Evolutionary conservation across 2,888 invertebrate species (phyloP), one percentile per base, ranked within the genome.

Genomic region (Cyaniris semiargus): DNA sequence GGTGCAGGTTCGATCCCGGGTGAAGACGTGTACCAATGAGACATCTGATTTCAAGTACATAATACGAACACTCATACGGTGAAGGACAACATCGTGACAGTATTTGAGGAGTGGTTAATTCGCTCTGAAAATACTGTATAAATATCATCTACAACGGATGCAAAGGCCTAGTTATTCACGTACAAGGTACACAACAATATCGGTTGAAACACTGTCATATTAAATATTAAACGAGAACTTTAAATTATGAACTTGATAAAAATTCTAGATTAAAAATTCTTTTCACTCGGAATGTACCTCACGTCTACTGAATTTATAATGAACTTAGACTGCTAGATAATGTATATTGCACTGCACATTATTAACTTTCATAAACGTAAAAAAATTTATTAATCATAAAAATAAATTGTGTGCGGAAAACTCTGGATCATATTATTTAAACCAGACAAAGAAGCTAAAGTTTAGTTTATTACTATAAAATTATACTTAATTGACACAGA

Each of bases 241-340:
- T 53, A 72, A 72, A 53, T 74, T 74, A 74, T 48, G 18, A 53
- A 8, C 48, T 74, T 74, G 74, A 74, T 74, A 79, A 80, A 80
- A 81, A 85, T 86, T 82, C 83, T 81, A 87, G 85, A 88, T 88
- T 88, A 88, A 88, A 88, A 86, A 88, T 88, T 88, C 87, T 85
- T 84, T 81, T 79, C 83, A 80, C 82, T 80, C 81, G 81, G 82
- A 81, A 81, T 83, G 82, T 81, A 82, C 83, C 81, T 83, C 83
- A 85, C 85, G 85, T 82, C 81, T 78, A 79, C 78, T 81, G 85
- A 87, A 87, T 87, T 84, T 84, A 83, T 87, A 86, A 87, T 82
- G 81, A 70, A 70, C 56, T 76, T 38, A 78, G 76, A 71, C 74
- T 74, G 18, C 74, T 53, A 48, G 74, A 74, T 74, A 74, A 48